Evolutionary conservation across 1,140 invertebrate species (phyloP).

Genomic region (Bilobella aurantiaca): DNA sequence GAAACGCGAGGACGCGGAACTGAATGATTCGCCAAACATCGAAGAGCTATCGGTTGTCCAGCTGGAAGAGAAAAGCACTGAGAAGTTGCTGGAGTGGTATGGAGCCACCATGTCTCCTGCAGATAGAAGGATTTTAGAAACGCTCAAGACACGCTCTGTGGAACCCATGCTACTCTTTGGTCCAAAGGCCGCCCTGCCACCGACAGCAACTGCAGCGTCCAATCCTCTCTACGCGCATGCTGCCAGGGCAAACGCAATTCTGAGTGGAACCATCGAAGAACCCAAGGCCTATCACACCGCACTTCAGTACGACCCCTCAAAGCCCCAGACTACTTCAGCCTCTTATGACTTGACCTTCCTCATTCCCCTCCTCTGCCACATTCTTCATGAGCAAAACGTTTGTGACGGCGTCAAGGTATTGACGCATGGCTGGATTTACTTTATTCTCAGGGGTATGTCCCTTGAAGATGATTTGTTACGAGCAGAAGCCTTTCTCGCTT

Average conservation of each 20-base stretch:
- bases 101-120: constrained; percentile 15
- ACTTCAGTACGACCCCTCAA: constrained; percentile 21
- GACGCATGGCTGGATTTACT: constrained; percentile 31
- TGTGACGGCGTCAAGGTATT: constrained; percentile 29
- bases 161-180: constrained; percentile 31
- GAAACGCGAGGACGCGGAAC: no score
- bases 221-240: constrained; percentile 31
- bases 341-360: constrained; percentile 33
- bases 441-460: constrained; percentile 26
- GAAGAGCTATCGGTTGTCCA: no score
- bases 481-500: constrained; percentile 24
- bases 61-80: no score
- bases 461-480: constrained; percentile 22
- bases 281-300: constrained; percentile 29
- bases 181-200: constrained; percentile 21
- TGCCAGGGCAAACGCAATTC: constrained; percentile 27
- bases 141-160: constrained; percentile 16
- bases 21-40: no score
- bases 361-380: constrained; percentile 29
- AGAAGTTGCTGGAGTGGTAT: constrained; percentile 28
- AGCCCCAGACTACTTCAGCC: not conserved
- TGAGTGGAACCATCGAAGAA: constrained; percentile 18
- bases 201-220: constrained; percentile 11
- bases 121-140: constrained; percentile 28
- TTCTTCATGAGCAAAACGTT: constrained; percentile 30